Evolutionary conservation across 2,888 invertebrate species (phyloP), one percentile per base, ranked within the genome.

Genomic region (Onchidella celtica): DNA sequence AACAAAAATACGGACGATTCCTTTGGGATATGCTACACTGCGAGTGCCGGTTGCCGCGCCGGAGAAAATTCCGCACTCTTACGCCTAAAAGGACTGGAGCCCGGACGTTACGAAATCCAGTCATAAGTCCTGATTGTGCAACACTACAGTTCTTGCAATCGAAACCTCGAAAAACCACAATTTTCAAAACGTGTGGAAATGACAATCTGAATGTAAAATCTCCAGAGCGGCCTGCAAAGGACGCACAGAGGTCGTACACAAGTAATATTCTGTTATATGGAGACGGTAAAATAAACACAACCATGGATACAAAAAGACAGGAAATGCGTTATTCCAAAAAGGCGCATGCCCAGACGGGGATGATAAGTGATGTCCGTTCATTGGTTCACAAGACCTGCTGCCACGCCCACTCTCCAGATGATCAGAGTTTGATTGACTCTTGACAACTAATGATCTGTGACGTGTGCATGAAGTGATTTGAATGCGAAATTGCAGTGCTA

Each of bases 1-100:
- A 87, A 81, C 85, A 88, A 69, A 82, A 85, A 29, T 90, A 88
- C 74, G 85, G 85, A 11, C 73, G 84, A 1, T 38, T 86, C 70
- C 74, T 82, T 29, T 82, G 82, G 85, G 79, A 84, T 38, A 73
- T 83, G 75, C 69, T 86, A 17, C 82, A 80, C 34, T 86, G 86
- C 63, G 82, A 84, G 55, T 81, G 81, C 29, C 66, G 69, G n/a
- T n/a, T 75, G 36, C 81, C 81, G 14, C 55, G 27, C 24, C 38
- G 38, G 11, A 36, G 47, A 11, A 65, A 59, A 34, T 70, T 78
- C 32, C 29, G 24, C 57, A 74, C 73, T 6, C 66, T 74, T 11
- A 34, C 29, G 17, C 66, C 73, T 0, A 75, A 66, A 34, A 29
- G 38, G n/a, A 21, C 68, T 9, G 32, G 32, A 2, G 17, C 63